Conservation (phyloP, 2,888 invertebrate genomes). For the Parapristionchus giblindavisi region DNA sequence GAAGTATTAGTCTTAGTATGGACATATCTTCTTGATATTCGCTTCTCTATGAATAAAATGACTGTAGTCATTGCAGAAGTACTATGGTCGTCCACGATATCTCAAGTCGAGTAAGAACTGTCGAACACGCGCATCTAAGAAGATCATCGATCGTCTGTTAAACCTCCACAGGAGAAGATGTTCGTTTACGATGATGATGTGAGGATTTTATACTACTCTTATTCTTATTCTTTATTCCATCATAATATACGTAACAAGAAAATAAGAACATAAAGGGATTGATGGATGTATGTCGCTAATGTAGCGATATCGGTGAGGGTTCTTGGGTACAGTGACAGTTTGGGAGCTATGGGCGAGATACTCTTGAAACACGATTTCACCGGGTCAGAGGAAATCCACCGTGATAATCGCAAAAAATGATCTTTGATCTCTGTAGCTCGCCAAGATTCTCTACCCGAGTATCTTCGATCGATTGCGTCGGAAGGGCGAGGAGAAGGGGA, state of each 20-base stretch:
- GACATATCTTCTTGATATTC: no score
- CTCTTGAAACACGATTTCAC: not conserved
- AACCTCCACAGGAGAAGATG: slow-evolving; percentile 27
- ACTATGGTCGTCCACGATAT: slow-evolving; percentile 32
- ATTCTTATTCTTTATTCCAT: no score
- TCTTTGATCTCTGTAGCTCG: not conserved
- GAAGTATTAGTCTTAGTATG: no score
- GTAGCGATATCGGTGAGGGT: no score
- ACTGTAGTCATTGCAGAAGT: slow-evolving; percentile 6
- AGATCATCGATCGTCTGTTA: not conserved
- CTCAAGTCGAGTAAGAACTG: slow-evolving; percentile 21
- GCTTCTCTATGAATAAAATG: not conserved
- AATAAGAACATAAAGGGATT: no score
- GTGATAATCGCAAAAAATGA: not conserved
- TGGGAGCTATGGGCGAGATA: no score
- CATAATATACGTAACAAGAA: no score
- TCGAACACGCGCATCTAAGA: slow-evolving; percentile 18
- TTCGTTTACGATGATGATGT: slow-evolving; percentile 30
- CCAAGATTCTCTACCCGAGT: not conserved
- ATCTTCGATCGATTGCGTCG: not conserved
- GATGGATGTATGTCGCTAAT: no score
- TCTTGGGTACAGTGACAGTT: no score
- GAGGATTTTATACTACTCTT: no score
- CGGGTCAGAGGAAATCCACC: not conserved
- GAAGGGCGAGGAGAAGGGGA: not conserved